These are phyloP conservation scores for Cremastobaeus sp. DNA, from an alignment of 2,888 invertebrate species.

Conservation along the genomic window DNA sequence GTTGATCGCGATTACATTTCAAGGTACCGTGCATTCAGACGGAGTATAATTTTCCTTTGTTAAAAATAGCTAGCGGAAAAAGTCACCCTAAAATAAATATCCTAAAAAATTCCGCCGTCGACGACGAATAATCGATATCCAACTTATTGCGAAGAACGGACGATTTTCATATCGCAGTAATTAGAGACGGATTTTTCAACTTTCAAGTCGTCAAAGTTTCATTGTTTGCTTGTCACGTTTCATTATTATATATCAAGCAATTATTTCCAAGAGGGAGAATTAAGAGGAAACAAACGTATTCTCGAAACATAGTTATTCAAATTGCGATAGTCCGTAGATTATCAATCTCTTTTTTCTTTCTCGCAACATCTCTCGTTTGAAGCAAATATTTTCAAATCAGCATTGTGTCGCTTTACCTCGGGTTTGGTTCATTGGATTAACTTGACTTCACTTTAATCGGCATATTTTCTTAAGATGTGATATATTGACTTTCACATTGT, in stretches of 20 bases:
- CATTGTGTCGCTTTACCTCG: no score
- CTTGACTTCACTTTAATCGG: neutral
- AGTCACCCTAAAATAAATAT: constrained; percentile 54
- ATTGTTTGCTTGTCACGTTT: no score
- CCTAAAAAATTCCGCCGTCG: constrained; percentile 46
- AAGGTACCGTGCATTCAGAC: constrained; percentile 50
- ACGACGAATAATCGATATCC: constrained; percentile 51
- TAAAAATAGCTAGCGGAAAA: constrained; percentile 52
- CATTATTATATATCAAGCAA: no score
- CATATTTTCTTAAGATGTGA: neutral
- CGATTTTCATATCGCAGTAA: constrained; percentile 44
- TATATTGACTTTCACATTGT: constrained; percentile 1
- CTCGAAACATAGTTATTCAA: no score
- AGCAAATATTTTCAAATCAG: no score
- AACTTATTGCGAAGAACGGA: constrained; percentile 31
- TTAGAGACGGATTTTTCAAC: constrained; percentile 32
- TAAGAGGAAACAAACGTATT: no score
- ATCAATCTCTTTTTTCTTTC: no score
- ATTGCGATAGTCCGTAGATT: no score
- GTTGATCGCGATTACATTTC: constrained; percentile 59
- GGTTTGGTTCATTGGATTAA: no score
- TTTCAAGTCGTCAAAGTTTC: constrained; percentile 12
- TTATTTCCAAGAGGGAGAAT: constrained; percentile 15
- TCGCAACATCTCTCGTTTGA: no score
- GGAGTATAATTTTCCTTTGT: constrained; percentile 57